A percentile compares a stretch with the other conserved stretches of the same genome.
Evolutionary conservation across 2,113 vertebrate species (phyloP).

Genomic region (Cairina moschata): DNA sequence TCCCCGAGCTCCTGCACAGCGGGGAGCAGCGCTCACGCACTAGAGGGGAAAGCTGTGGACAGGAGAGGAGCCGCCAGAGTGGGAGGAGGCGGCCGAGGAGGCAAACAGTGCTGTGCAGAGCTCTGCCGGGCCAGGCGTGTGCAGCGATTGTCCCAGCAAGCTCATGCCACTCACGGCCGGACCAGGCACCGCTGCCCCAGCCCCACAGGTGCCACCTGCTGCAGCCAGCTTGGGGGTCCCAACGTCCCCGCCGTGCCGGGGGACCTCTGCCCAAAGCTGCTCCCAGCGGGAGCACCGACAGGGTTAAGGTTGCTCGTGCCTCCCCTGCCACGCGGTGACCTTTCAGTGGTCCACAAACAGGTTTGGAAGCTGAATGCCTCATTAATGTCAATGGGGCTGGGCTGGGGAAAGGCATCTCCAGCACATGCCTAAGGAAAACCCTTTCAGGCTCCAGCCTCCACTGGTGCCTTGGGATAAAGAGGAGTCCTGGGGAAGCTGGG

Average conservation of each 20-base stretch:
- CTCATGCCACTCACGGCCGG: rapidly evolving
- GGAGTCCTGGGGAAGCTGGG: not conserved
- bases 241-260: rapidly evolving
- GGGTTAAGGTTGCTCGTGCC: not conserved
- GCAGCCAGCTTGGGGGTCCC: not conserved
- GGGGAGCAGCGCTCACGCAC: not conserved
- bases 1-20: not conserved
- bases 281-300: not conserved
- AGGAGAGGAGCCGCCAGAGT: not conserved
- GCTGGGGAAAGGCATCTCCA: slow-evolving; percentile 13
- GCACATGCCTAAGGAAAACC: slow-evolving; percentile 22
- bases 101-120: not conserved
- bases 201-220: rapidly evolving
- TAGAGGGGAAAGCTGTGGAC: not conserved
- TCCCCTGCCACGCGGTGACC: not conserved
- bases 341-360: slow-evolving; percentile 19
- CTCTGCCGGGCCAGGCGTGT: not conserved
- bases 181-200: rapidly evolving
- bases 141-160: not conserved
- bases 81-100: not conserved
- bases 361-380: slow-evolving; percentile 37
- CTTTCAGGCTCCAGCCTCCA: not conserved
- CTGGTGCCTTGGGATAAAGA: not conserved
- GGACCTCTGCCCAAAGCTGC: not conserved
- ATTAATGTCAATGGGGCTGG: slow-evolving; percentile 34